Evolutionary conservation across 2,888 invertebrate species (phyloP).

Genomic region (Napeogenes sylphis): DNA sequence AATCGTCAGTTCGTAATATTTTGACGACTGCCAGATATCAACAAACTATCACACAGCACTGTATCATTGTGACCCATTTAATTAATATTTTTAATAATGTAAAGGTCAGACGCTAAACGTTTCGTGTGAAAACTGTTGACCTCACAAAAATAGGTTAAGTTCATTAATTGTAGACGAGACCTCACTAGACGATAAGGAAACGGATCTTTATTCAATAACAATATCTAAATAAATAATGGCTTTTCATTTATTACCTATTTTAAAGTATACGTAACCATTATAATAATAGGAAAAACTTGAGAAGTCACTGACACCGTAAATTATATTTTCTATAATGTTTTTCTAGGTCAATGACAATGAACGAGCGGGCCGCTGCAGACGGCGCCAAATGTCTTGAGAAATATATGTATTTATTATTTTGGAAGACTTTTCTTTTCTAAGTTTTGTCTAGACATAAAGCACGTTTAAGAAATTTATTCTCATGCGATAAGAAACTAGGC

Average conservation of each 20-base stretch:
- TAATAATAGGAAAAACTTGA: not conserved
- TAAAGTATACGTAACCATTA: not conserved
- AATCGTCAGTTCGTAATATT: no score
- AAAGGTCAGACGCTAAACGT: not conserved
- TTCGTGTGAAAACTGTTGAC: conserved; percentile 6
- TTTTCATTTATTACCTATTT: no score
- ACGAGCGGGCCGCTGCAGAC: conserved; percentile 19
- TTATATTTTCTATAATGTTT: conserved; percentile 20
- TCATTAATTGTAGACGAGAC: not conserved
- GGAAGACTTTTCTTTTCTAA: conserved; percentile 12
- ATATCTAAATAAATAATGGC: not conserved
- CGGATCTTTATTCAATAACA: not conserved
- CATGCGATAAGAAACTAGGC: not conserved
- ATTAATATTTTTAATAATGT: not conserved
- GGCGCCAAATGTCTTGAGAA: conserved; percentile 26
- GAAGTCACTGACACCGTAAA: conserved; percentile 11
- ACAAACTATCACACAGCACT: not conserved
- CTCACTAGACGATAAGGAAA: no score
- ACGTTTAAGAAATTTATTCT: conserved; percentile 5
- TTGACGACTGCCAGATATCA: not conserved
- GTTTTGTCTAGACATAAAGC: conserved; percentile 17
- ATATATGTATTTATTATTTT: conserved; percentile 20
- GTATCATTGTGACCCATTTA: not conserved
- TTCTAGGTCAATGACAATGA: conserved; percentile 24
- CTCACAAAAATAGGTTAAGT: conserved; percentile 2